Evolutionary conservation across 2,888 invertebrate genomes (phyloP).

Genomic region (Aromia moschata): DNA sequence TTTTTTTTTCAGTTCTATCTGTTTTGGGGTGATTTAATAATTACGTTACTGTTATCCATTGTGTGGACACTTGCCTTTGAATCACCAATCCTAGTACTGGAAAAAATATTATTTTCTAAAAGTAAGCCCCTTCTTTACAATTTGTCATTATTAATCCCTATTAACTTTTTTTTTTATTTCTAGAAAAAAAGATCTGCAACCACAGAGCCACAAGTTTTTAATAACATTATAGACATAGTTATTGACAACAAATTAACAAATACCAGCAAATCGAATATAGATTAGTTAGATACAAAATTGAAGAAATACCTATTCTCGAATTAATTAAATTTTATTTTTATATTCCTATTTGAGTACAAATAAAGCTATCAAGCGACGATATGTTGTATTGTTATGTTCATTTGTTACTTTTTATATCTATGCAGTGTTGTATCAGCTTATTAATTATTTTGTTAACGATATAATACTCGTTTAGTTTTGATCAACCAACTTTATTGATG

Average conservation of each 20-base stretch:
- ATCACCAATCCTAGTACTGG: constrained; percentile 36
- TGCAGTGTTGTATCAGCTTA: too few relatives aligned
- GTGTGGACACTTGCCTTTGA: constrained; percentile 34
- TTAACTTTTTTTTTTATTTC: neutral
- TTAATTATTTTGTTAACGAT: too few relatives aligned
- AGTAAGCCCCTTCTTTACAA: neutral
- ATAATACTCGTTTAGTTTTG: too few relatives aligned
- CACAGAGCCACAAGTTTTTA: neutral
- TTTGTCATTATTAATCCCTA: too few relatives aligned
- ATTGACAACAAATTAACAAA: neutral
- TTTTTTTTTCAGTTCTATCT: constrained; percentile 18
- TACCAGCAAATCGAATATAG: neutral
- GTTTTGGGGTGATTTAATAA: constrained; percentile 28
- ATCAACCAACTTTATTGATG: too few relatives aligned
- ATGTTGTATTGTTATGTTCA: too few relatives aligned
- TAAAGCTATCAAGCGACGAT: too few relatives aligned
- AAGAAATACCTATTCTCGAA: too few relatives aligned
- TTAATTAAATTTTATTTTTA: too few relatives aligned
- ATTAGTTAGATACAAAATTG: too few relatives aligned
- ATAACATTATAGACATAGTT: neutral
- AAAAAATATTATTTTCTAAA: constrained; percentile 23
- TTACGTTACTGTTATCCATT: constrained; percentile 22
- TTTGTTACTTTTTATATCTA: too few relatives aligned
- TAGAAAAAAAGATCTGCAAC: neutral
- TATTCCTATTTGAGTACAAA: too few relatives aligned